Base-by-base conservation (phyloP, 2,888 invertebrate genomes). In the Maniola hyperantus region DNA sequence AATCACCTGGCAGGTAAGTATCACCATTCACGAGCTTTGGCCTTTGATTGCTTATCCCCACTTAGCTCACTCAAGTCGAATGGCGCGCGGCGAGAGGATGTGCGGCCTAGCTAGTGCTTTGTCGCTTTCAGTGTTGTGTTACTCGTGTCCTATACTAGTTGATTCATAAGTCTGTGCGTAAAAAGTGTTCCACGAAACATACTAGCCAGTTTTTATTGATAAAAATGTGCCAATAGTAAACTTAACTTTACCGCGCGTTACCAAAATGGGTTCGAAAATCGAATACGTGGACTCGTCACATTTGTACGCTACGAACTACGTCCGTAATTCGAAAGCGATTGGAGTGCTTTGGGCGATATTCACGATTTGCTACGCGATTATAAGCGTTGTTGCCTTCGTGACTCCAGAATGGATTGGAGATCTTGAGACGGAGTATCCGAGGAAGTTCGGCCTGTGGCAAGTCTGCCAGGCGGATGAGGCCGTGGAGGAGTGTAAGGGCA, bases 291-390 rank as follows among this genome's bases (percentile, higher is more conserved):
- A 97, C 88, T 96, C 97, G 76, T 96, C 97, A 76, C 97, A 97
- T 90, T 95, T 97, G 85, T 97, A 97, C 91, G 97, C 97, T 73
- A 97, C 97, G 70, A 97, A 97, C 91, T 97, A 97, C 85, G 97
- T 97, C 75, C 94, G 97, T 77, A 97, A 97, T 93, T 97, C 97
- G 75, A 97, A 97, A 93, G 99, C 99, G 60, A 97, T 99, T 73
- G 98, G 98, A 62, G 98, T 99, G 70, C 94, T 99, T 75, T 99
- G 99, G 99, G 99, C 97, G 71, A 97, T 99, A 83, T 99, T 99
- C 90, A 97, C 98, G 74, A 97, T 99, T 83, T 99, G 99, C 91
- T 99, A 98, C 87, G 97, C 98, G 73, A 98, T 99, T 81, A 98
- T 99, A 81, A 96, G 97, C 79, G 96, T 97, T 76, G 98, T 99